These are phyloP conservation scores for Trachelipus rathkii DNA, from an alignment of 1,140 invertebrate species.

Conservation along the genomic window DNA sequence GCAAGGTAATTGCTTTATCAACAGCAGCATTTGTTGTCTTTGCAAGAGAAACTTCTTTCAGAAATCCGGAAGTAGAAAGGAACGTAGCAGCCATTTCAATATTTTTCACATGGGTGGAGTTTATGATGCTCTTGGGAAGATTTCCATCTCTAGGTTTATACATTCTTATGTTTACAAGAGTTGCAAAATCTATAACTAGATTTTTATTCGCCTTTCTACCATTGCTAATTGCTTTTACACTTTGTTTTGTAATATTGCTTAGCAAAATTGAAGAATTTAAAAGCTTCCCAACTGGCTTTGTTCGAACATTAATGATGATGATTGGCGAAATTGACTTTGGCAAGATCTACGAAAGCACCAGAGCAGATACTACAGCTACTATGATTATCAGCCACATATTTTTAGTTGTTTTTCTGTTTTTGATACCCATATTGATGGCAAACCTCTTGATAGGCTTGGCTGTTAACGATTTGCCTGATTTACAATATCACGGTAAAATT, in stretches of 20 bases:
- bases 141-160: constrained; percentile 63
- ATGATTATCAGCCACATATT: constrained; percentile 36
- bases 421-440: constrained; percentile 45
- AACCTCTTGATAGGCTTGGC: constrained; percentile 47
- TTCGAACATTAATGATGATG: constrained; percentile 46
- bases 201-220: constrained; percentile 46
- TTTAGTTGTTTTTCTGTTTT: constrained; percentile 44
- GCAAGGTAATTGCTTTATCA: constrained; percentile 28
- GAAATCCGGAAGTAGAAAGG: constrained; percentile 12
- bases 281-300: constrained; percentile 33
- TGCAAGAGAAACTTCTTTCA: not conserved
- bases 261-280: constrained; percentile 21
- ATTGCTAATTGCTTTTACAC: constrained; percentile 47
- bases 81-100: constrained; percentile 61
- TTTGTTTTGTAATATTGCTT: constrained; percentile 47
- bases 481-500: constrained; percentile 37
- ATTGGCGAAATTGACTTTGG: constrained; percentile 43
- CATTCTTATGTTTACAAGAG: constrained; percentile 47
- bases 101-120: constrained; percentile 67
- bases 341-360: constrained; percentile 29
- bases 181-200: constrained; percentile 45
- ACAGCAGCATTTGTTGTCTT: constrained; percentile 38
- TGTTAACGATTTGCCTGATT: constrained; percentile 46
- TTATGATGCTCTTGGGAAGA: constrained; percentile 71
- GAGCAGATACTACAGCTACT: constrained; percentile 28